phyloP scores from a whole-genome alignment of 2,113 vertebrate species.

The Lepidothrix coronata region DNA sequence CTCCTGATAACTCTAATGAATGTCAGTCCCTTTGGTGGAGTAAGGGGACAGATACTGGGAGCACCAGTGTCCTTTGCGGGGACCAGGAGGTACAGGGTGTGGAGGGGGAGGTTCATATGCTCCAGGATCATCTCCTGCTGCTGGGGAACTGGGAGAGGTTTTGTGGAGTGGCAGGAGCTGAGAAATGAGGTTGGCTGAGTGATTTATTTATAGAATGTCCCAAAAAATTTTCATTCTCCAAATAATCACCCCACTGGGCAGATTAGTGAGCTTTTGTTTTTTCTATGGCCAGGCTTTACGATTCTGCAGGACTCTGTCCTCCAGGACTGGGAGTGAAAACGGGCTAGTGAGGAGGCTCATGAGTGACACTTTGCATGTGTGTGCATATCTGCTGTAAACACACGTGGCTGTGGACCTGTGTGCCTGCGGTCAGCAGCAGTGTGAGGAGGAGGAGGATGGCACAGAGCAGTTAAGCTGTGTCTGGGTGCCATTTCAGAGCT shows the following conservation, averaged over 20 bases:
- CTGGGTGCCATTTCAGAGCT: background rate
- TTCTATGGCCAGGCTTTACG: background rate
- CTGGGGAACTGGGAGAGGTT: background rate
- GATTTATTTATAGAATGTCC: background rate
- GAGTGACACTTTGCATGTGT: background rate
- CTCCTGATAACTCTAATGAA: background rate
- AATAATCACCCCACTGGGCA: background rate
- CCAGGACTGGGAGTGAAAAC: background rate
- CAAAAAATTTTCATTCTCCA: background rate
- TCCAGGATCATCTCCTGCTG: background rate
- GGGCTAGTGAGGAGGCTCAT: background rate
- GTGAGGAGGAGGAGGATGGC: background rate
- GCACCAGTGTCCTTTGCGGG: background rate
- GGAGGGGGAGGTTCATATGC: background rate
- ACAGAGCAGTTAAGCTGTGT: background rate
- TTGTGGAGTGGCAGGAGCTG: background rate
- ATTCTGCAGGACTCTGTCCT: background rate
- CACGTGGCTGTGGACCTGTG: accelerated
- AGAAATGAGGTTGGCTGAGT: background rate
- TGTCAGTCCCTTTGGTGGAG: background rate
- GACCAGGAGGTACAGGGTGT: background rate
- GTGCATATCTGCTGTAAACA: background rate
- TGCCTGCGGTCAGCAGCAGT: background rate
- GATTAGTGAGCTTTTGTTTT: background rate
- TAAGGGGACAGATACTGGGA: background rate